Percentiles rank a stretch among this genome's conserved stretches.
Conservation (phyloP, 2,113 vertebrate genomes). For the Tenebrosternarchus preto region DNA sequence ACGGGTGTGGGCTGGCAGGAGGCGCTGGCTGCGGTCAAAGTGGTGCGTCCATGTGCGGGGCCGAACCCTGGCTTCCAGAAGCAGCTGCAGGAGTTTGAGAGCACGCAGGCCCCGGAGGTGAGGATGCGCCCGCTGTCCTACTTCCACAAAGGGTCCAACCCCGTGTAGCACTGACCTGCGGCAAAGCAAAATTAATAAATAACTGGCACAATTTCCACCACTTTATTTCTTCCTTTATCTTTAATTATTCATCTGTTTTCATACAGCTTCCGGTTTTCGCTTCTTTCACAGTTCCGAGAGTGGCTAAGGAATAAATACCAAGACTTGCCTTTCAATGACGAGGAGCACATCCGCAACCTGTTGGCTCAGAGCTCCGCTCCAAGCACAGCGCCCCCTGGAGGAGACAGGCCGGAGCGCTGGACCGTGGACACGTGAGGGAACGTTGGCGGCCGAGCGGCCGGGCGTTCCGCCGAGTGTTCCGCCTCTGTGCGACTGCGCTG, state of each 20-base stretch:
- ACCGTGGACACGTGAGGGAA: neutral
- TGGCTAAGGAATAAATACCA: conserved; percentile 87
- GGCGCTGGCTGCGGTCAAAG: conserved; percentile 81
- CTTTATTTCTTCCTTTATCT: neutral
- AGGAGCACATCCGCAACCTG: conserved; percentile 81
- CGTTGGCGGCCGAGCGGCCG: neutral
- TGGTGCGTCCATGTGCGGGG: conserved; percentile 84
- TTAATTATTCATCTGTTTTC: neutral
- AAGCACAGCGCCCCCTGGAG: conserved; percentile 30
- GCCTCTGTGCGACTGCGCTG: neutral
- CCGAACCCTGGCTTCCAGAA: conserved; percentile 92
- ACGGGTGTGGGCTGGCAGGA: conserved; percentile 93
- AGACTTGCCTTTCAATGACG: conserved; percentile 84
- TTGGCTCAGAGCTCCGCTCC: conserved; percentile 73
- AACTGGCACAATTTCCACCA: neutral
- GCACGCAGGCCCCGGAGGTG: conserved; percentile 81
- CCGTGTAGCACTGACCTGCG: neutral
- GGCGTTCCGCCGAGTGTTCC: neutral
- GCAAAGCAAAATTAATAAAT: neutral
- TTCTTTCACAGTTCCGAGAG: conserved; percentile 79
- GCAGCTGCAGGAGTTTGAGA: conserved; percentile 91
- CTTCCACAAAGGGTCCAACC: too few species aligned
- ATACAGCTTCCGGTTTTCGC: too few species aligned
- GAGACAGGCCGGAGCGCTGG: neutral
- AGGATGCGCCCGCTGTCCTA: too few species aligned